Evolutionary conservation across 2,888 invertebrate species (phyloP).

Genomic region (Mamestra brassicae): DNA sequence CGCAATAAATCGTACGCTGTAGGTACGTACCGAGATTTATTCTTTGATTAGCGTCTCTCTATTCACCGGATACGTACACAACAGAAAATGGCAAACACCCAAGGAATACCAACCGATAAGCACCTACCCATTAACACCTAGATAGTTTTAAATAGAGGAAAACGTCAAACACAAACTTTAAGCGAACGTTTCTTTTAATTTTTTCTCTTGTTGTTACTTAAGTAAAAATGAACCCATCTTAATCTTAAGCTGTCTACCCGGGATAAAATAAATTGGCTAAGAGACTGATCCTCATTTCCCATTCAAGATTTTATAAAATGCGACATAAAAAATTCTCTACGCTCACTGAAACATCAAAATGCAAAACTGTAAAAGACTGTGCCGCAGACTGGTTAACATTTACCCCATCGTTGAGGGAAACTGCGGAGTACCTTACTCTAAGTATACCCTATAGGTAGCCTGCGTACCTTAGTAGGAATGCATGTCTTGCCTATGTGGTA

Average conservation of each 20-base stretch:
- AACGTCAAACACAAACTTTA: constrained; percentile 36
- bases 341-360: constrained; percentile 50
- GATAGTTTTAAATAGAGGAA: not conserved
- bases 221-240: constrained; percentile 59
- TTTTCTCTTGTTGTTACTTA: constrained; percentile 45
- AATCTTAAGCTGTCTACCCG: constrained; percentile 66
- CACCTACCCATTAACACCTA: not conserved
- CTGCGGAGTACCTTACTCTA: not conserved
- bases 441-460: not conserved
- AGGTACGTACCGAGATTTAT: constrained; percentile 80
- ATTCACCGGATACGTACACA: constrained; percentile 73
- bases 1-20: constrained; percentile 80
- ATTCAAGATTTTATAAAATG: constrained; percentile 64
- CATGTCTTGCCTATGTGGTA: not conserved
- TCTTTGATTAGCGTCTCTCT: constrained; percentile 83
- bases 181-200: constrained; percentile 15
- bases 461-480: not conserved
- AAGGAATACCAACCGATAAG: constrained; percentile 16
- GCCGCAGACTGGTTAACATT: constrained; percentile 1
- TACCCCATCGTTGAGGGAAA: not conserved
- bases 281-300: constrained; percentile 64
- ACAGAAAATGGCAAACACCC: constrained; percentile 63
- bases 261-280: constrained; percentile 66
- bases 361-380: constrained; percentile 21
- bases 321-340: constrained; percentile 43